These are phyloP conservation scores for Falco novaeseelandiae DNA, from an alignment of 2,797 vertebrate genomes.

Conservation along the genomic window DNA sequence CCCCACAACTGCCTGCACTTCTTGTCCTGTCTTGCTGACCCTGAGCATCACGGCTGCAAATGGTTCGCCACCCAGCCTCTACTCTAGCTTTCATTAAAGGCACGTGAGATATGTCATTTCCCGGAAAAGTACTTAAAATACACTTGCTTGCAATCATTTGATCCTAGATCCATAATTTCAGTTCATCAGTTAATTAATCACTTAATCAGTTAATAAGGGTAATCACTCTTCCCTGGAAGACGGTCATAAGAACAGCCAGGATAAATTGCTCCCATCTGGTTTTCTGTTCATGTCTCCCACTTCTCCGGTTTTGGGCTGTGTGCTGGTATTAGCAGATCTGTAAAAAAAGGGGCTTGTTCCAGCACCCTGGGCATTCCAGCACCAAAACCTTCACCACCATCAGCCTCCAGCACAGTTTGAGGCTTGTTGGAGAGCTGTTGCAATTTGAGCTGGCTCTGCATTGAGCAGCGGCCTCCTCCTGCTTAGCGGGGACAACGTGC, in stretches of 20 bases:
- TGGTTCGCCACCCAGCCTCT: rapidly evolving
- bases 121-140: constrained; percentile 28
- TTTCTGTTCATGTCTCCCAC: neutral
- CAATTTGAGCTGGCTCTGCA: rapidly evolving
- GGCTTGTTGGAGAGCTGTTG: rapidly evolving
- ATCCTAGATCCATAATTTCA: constrained; percentile 48
- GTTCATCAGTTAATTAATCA: constrained; percentile 67
- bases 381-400: neutral
- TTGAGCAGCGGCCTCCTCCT: neutral
- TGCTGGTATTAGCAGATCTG: neutral
- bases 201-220: constrained; percentile 62
- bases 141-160: constrained; percentile 48
- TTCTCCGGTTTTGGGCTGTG: neutral
- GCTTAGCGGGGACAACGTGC: neutral
- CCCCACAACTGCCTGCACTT: rapidly evolving
- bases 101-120: neutral
- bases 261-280: constrained; percentile 45
- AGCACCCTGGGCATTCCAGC: neutral
- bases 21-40: neutral
- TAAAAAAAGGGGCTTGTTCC: neutral
- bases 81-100: neutral
- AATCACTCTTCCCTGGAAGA: constrained; percentile 51
- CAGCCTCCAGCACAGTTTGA: neutral
- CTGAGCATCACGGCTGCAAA: rapidly evolving
- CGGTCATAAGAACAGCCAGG: constrained; percentile 8